A percentile compares a stretch with the other conserved stretches of the same genome.
These are phyloP conservation scores for Mesoligia furuncula DNA, from an alignment of 2,888 invertebrate genomes.

Conservation along the genomic window DNA sequence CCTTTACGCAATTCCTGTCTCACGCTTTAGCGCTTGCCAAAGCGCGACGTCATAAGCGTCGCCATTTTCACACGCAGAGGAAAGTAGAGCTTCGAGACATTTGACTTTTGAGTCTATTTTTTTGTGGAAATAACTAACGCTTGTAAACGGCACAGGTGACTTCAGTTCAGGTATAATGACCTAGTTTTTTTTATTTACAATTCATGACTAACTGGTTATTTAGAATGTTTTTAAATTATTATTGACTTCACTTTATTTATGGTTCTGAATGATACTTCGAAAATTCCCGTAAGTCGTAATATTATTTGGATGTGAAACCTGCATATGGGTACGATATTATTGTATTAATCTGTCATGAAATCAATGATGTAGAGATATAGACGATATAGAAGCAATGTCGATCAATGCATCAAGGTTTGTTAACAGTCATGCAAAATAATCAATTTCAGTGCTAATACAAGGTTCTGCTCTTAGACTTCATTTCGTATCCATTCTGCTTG, in stretches of 20 bases:
- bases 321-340: background rate
- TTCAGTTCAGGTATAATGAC: conserved; percentile 76
- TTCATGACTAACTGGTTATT: conserved; percentile 27
- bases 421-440: background rate
- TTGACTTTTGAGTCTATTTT: conserved; percentile 80
- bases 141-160: conserved; percentile 71
- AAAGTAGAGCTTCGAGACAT: conserved; percentile 77
- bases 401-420: conserved; percentile 1
- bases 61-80: conserved; percentile 76
- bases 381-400: background rate
- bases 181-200: conserved; percentile 69
- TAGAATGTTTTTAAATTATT: conserved; percentile 3
- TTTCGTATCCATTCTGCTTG: background rate
- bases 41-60: conserved; percentile 81
- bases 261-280: conserved; percentile 1
- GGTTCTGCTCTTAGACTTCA: background rate
- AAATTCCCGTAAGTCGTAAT: background rate
- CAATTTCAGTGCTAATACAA: background rate
- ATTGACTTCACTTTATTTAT: conserved; percentile 24
- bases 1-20: conserved; percentile 89
- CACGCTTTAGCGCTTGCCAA: conserved; percentile 86
- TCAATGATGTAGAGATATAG: background rate
- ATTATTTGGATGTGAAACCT: conserved; percentile 5
- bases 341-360: conserved; percentile 3
- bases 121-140: conserved; percentile 63